A percentile compares a stretch with the other conserved stretches of the same genome.
These are phyloP conservation scores for Manis crassicaudata DNA, from an alignment of 2,797 vertebrate genomes.

Conservation along the genomic window DNA sequence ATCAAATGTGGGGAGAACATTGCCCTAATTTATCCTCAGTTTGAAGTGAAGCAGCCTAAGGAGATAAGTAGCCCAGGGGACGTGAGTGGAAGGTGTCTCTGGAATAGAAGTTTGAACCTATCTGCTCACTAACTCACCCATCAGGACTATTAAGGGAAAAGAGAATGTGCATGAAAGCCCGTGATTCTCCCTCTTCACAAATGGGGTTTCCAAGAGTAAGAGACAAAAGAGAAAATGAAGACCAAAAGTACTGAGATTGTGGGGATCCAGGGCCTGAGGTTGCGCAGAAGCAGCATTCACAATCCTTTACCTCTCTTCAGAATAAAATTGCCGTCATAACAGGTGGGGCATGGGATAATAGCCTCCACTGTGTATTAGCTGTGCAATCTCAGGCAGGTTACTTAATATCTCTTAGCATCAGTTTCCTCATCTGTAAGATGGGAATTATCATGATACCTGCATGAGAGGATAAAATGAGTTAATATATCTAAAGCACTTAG, in stretches of 20 bases:
- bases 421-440: neutral
- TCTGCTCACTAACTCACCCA: neutral
- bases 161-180: neutral
- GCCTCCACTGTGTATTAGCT: neutral
- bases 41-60: neutral
- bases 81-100: neutral
- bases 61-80: no score
- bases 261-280: neutral
- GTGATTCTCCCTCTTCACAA: neutral
- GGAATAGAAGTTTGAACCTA: neutral
- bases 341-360: rapidly evolving
- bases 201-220: neutral
- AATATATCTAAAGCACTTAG: neutral
- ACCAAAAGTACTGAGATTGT: neutral
- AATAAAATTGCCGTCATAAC: neutral
- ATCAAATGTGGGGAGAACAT: neutral
- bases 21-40: neutral
- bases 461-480: neutral
- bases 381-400: neutral
- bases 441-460: neutral
- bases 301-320: neutral
- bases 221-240: neutral
- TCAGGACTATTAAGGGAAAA: neutral
- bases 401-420: neutral
- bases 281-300: neutral